Evolutionary conservation across 1,140 invertebrate species (phyloP).

Genomic region (Sycophila sp.): DNA sequence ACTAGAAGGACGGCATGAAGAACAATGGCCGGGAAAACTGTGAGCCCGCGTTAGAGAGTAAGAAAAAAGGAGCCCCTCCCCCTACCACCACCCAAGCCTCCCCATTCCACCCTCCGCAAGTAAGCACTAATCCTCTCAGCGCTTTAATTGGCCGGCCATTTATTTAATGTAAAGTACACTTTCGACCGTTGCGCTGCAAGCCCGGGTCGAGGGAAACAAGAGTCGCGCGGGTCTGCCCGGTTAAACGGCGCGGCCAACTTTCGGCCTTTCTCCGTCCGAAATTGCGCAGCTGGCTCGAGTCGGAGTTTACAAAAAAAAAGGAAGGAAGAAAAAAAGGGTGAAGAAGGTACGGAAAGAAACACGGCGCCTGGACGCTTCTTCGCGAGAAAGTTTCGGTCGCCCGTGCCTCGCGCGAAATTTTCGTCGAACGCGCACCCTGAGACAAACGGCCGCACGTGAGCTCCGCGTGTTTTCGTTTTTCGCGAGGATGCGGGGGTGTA

Average conservation of each 20-base stretch:
- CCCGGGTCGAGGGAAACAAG: background rate
- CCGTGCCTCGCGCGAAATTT: too few species aligned
- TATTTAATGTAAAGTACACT: slow-evolving; percentile 36
- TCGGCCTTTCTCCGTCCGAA: too few species aligned
- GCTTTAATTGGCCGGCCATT: slow-evolving; percentile 28
- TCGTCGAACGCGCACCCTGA: too few species aligned
- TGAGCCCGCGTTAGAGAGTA: too few species aligned
- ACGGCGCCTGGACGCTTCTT: too few species aligned
- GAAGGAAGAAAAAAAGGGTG: slow-evolving; percentile 37
- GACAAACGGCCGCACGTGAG: too few species aligned
- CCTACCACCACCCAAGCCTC: background rate
- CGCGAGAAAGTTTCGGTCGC: too few species aligned
- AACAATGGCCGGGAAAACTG: too few species aligned
- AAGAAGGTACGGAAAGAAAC: too few species aligned
- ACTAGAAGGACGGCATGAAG: background rate
- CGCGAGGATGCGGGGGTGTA: too few species aligned
- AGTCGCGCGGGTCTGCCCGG: background rate
- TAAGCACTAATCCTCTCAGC: slow-evolving; percentile 9
- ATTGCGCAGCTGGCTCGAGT: slow-evolving; percentile 19
- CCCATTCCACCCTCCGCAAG: too few species aligned
- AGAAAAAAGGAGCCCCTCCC: background rate
- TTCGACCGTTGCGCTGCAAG: background rate
- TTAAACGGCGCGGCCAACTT: slow-evolving; percentile 22
- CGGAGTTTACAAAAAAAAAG: slow-evolving; percentile 45
- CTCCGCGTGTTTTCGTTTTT: too few species aligned